Percentiles rank a stretch among this genome's conserved stretches.
These are phyloP conservation scores for Hydriomena furcata DNA, from an alignment of 2,888 invertebrate genomes.

Conservation along the genomic window DNA sequence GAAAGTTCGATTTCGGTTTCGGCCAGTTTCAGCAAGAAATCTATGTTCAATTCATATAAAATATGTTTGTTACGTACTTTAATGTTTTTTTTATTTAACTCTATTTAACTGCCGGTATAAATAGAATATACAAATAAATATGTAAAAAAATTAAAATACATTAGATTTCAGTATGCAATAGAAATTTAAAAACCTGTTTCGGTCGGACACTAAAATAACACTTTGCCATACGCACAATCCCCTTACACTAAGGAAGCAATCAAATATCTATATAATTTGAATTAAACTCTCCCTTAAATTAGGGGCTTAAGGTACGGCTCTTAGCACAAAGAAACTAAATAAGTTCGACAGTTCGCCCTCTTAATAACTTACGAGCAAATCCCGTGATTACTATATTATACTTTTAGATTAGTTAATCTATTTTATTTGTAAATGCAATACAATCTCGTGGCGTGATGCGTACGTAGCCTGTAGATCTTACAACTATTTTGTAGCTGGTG, in stretches of 20 bases:
- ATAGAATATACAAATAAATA: too few relatives aligned
- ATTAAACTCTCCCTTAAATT: not conserved
- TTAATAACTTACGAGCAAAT: not conserved
- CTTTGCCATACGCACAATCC: not conserved
- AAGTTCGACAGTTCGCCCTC: slow-evolving; percentile 36
- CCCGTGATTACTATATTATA: slow-evolving; percentile 17
- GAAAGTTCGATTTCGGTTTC: too few relatives aligned
- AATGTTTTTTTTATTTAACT: too few relatives aligned
- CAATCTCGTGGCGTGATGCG: slow-evolving; percentile 59
- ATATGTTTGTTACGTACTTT: too few relatives aligned
- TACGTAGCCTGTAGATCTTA: slow-evolving; percentile 27
- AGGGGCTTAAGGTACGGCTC: not conserved
- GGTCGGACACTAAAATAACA: slow-evolving; percentile 3
- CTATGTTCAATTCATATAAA: too few relatives aligned
- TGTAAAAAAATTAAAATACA: too few relatives aligned
- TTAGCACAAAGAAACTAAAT: not conserved
- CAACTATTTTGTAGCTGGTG: slow-evolving; percentile 9
- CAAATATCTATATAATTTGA: not conserved
- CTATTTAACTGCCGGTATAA: too few relatives aligned
- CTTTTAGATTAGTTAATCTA: slow-evolving; percentile 32
- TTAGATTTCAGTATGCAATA: too few relatives aligned
- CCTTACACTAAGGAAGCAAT: not conserved
- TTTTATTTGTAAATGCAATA: slow-evolving; percentile 68
- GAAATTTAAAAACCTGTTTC: too few relatives aligned
- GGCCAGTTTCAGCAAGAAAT: too few relatives aligned